A percentile compares a stretch with the other conserved stretches of the same genome.
Conservation (phyloP, 2,113 vertebrate species). For the Engystomops pustulosus region DNA sequence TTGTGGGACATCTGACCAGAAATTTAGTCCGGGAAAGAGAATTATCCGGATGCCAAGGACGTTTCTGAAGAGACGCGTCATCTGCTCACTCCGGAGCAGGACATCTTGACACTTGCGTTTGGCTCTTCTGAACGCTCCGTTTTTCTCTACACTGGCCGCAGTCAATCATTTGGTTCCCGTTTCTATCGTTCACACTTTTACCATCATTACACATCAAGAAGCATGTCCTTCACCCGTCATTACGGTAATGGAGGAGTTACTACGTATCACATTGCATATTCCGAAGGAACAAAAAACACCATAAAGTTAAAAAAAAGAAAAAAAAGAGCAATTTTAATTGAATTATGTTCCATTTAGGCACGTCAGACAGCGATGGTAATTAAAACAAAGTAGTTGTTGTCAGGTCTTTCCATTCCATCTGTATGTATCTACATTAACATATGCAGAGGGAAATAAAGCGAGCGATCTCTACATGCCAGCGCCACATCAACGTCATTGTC, state of each 20-base stretch:
- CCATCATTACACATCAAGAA: neutral
- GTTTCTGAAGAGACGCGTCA: neutral
- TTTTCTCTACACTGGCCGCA: neutral
- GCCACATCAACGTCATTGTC: slow-evolving; percentile 21
- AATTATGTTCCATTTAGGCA: neutral
- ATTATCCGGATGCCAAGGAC: neutral
- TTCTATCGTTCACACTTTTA: neutral
- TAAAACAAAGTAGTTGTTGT: neutral
- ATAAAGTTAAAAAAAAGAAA: neutral
- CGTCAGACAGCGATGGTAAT: neutral
- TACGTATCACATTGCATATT: neutral
- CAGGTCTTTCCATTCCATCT: neutral
- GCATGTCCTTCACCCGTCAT: neutral
- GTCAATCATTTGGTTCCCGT: neutral
- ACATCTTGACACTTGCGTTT: neutral
- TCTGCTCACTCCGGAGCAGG: neutral
- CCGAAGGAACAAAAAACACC: neutral
- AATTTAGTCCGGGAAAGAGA: neutral
- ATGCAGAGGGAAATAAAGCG: neutral
- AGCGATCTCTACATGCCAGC: neutral
- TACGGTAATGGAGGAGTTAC: neutral
- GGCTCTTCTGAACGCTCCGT: neutral
- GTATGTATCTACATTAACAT: neutral
- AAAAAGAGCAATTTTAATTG: neutral
- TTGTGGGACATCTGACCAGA: too few relatives aligned